Evolutionary conservation across 1,140 invertebrate species (phyloP).

Genomic region (Lordiphosa clarofinis): DNA sequence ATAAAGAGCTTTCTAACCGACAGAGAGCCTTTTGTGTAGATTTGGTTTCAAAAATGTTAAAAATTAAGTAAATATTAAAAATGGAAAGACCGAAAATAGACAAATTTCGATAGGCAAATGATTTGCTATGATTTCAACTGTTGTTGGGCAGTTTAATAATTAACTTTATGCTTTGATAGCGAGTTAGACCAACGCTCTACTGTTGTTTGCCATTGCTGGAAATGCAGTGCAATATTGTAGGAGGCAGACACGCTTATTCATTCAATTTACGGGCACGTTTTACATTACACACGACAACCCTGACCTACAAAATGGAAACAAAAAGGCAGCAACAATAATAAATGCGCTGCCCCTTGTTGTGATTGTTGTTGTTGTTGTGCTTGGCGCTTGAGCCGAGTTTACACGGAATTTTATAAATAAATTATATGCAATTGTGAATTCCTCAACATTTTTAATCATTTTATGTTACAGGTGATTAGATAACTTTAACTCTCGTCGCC

Average conservation of each 20-base stretch:
- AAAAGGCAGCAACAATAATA: slow-evolving; percentile 26
- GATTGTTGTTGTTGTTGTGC: slow-evolving; percentile 2
- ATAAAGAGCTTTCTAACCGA: too few species aligned
- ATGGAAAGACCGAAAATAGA: too few species aligned
- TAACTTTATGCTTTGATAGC: too few species aligned
- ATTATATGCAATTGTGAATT: slow-evolving; percentile 41
- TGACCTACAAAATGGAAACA: slow-evolving; percentile 65
- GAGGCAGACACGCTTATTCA: slow-evolving; percentile 57
- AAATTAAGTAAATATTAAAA: too few species aligned
- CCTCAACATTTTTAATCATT: slow-evolving; percentile 2
- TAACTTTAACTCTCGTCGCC: slow-evolving; percentile 2
- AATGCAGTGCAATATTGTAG: slow-evolving; percentile 32
- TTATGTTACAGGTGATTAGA: slow-evolving; percentile 8
- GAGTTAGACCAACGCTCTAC: too few species aligned
- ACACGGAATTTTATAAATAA: slow-evolving; percentile 73
- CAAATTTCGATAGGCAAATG: too few species aligned
- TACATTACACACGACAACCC: slow-evolving; percentile 74
- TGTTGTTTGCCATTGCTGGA: slow-evolving; percentile 14
- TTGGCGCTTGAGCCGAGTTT: slow-evolving; percentile 41
- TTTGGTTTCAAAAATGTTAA: too few species aligned
- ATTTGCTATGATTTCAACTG: too few species aligned
- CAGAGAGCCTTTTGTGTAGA: too few species aligned
- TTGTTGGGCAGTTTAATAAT: too few species aligned
- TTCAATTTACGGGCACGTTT: slow-evolving; percentile 73
- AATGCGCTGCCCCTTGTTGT: slow-evolving; percentile 33